Conservation (phyloP, 2,797 vertebrate species). For the Pangasius macronema region DNA sequence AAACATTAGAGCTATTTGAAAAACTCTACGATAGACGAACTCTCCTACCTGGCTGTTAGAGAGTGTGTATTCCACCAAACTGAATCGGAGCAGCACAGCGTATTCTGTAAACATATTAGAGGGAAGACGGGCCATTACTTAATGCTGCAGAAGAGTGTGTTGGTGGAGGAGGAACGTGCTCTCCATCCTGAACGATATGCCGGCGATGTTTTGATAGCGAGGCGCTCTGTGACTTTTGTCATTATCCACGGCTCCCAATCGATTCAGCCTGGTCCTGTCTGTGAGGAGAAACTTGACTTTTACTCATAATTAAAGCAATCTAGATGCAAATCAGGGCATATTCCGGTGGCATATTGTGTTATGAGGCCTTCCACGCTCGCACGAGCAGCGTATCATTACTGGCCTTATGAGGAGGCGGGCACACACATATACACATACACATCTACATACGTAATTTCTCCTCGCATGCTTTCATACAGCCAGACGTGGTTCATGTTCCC, state of each 20-base stretch:
- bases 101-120: constrained; percentile 28
- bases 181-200: constrained; percentile 60
- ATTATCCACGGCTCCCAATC: constrained; percentile 78
- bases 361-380: constrained; percentile 58
- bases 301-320: constrained; percentile 83
- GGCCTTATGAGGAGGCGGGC: constrained; percentile 44
- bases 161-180: constrained; percentile 54
- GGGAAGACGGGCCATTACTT: constrained; percentile 37
- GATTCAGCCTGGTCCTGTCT: constrained; percentile 76
- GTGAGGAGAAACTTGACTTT: constrained; percentile 76
- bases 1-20: neutral
- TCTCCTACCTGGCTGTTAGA: neutral
- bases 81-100: constrained; percentile 18
- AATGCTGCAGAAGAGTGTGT: constrained; percentile 22
- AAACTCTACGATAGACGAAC: neutral
- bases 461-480: constrained; percentile 7
- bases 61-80: neutral
- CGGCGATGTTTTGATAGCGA: constrained; percentile 66
- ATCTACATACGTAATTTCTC: constrained; percentile 7
- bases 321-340: constrained; percentile 80
- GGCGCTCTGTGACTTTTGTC: constrained; percentile 70
- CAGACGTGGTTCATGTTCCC: constrained; percentile 24
- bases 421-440: constrained; percentile 27
- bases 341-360: constrained; percentile 69
- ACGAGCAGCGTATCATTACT: constrained; percentile 53